Evolutionary conservation across 2,888 invertebrate species (phyloP).

Genomic region (Diaphora mendica): DNA sequence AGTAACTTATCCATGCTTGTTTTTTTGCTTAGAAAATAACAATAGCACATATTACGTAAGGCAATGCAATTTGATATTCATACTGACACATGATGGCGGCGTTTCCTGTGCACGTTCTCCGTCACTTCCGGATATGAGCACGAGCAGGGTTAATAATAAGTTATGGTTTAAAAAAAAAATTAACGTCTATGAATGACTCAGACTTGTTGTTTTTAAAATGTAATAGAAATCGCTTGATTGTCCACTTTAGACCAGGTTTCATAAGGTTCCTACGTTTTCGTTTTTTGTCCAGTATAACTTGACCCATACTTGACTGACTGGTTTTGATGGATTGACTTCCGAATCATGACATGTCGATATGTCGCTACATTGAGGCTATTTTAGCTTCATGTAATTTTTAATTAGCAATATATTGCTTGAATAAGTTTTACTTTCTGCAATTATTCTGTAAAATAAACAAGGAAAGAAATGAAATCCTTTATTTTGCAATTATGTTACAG

Average conservation of each 20-base stretch:
- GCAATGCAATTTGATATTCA: slow-evolving; percentile 39
- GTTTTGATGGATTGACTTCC: too few relatives aligned
- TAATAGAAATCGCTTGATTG: background rate
- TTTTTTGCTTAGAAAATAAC: slow-evolving; percentile 5
- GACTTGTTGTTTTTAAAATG: background rate
- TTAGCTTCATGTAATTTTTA: too few relatives aligned
- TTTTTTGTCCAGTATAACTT: too few relatives aligned
- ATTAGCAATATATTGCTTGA: too few relatives aligned
- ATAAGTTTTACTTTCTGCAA: too few relatives aligned
- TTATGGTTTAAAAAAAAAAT: slow-evolving; percentile 21
- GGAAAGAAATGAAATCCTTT: too few relatives aligned
- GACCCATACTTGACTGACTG: too few relatives aligned
- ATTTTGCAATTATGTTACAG: too few relatives aligned
- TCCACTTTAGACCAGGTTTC: too few relatives aligned
- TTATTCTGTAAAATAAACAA: too few relatives aligned
- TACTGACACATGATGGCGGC: slow-evolving; percentile 17
- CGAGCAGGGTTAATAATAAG: slow-evolving; percentile 36
- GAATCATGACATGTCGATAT: too few relatives aligned
- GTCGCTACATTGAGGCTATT: too few relatives aligned
- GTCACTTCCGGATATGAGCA: slow-evolving; percentile 33
- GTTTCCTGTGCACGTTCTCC: slow-evolving; percentile 43
- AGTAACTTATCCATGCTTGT: background rate
- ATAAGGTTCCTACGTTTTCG: background rate
- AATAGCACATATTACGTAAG: slow-evolving; percentile 18
- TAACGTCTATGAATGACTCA: background rate